phyloP scores from a whole-genome alignment of 2,797 vertebrate species.

The Crossoptilon crossoptilon region DNA sequence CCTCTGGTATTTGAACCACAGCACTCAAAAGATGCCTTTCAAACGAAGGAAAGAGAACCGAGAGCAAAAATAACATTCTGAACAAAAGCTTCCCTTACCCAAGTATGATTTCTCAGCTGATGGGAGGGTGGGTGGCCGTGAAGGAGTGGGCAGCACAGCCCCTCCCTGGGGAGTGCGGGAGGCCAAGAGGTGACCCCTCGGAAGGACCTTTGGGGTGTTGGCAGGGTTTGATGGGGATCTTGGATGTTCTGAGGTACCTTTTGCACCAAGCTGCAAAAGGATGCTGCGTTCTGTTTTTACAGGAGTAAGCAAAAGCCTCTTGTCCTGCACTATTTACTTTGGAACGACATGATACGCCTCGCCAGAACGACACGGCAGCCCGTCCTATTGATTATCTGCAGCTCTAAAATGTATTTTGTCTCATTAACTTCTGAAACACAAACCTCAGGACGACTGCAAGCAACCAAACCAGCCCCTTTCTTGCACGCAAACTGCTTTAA shows the following conservation, averaged over 20 bases:
- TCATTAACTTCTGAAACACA: neutral
- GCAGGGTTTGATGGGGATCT: conserved; percentile 3
- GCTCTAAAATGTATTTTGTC: neutral
- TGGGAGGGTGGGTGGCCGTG: conserved; percentile 51
- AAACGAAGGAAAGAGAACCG: neutral
- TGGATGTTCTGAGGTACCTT: conserved; percentile 17
- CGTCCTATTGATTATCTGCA: neutral
- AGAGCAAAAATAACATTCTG: conserved; percentile 28
- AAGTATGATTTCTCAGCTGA: conserved; percentile 65
- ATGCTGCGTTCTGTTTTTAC: neutral
- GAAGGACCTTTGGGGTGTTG: conserved; percentile 11
- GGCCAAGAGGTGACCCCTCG: conserved; percentile 31
- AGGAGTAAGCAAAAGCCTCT: neutral
- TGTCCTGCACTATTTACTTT: neutral
- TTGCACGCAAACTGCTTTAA: neutral
- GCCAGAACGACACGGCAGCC: neutral
- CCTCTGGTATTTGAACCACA: neutral
- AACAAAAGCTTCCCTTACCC: neutral
- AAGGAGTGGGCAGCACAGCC: neutral
- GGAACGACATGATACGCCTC: rapidly evolving
- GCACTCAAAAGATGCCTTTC: neutral
- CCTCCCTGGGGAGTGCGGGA: neutral
- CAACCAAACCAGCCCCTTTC: rapidly evolving
- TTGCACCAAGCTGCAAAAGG: neutral
- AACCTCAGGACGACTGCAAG: neutral